Percentiles rank a stretch among this genome's conserved stretches.
These are phyloP conservation scores for Bucco capensis DNA, from an alignment of 2,113 vertebrate genomes.

Conservation along the genomic window DNA sequence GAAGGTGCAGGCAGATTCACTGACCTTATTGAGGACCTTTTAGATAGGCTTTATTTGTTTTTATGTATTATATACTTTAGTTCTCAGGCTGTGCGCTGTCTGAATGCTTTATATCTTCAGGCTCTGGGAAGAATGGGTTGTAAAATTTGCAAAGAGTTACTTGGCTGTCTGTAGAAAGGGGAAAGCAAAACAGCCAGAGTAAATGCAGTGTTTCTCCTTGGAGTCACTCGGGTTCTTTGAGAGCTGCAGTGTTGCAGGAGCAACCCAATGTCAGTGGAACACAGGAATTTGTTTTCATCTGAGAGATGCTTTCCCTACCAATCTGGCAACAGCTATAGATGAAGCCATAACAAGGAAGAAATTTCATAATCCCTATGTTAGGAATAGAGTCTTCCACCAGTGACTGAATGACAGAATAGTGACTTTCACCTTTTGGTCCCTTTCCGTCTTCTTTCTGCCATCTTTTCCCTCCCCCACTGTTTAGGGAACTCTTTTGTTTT, in stretches of 20 bases:
- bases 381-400: background rate
- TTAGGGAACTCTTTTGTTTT: background rate
- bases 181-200: background rate
- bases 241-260: background rate
- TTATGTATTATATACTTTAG: background rate
- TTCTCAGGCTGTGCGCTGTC: background rate
- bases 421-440: background rate
- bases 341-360: slow-evolving; percentile 1
- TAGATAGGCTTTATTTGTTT: background rate
- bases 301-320: slow-evolving; percentile 9
- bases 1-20: background rate
- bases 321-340: slow-evolving; percentile 16
- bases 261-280: background rate
- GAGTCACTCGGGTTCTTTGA: background rate
- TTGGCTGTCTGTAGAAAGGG: background rate
- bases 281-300: slow-evolving; percentile 2
- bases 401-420: background rate
- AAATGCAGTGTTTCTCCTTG: background rate
- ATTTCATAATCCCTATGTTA: background rate
- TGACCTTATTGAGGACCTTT: background rate
- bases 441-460: background rate
- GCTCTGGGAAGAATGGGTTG: background rate
- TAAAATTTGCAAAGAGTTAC: slow-evolving; percentile 5
- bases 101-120: background rate
- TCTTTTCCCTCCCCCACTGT: background rate